Evolutionary conservation across 2,113 vertebrate species (phyloP).

Genomic region (Panthera tigris): DNA sequence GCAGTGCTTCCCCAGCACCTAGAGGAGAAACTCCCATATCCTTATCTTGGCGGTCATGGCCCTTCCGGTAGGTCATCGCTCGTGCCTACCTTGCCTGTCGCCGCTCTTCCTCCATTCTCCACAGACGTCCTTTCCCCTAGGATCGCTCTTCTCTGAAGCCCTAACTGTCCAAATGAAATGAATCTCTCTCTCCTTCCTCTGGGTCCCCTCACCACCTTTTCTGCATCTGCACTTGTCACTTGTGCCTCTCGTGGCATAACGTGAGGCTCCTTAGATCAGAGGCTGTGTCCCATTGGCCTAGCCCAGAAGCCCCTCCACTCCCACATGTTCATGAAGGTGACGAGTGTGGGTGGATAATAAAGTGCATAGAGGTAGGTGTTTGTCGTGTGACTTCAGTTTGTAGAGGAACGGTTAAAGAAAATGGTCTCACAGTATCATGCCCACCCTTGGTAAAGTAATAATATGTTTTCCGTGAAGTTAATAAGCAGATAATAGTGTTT

Average conservation of each 20-base stretch:
- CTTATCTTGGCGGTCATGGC: neutral
- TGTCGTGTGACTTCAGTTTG: neutral
- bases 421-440: neutral
- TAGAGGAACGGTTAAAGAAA: slow-evolving; percentile 8
- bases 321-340: neutral
- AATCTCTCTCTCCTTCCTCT: neutral
- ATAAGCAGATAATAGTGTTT: slow-evolving; percentile 34
- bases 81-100: neutral
- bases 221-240: neutral
- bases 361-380: neutral
- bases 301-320: neutral
- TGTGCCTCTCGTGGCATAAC: neutral
- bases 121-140: neutral
- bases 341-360: neutral
- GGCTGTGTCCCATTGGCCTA: neutral
- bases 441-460: neutral
- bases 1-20: neutral
- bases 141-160: neutral
- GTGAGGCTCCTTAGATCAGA: neutral
- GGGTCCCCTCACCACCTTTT: neutral
- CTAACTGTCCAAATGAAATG: neutral
- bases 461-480: slow-evolving; percentile 28
- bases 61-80: neutral
- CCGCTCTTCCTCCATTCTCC: neutral
- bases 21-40: neutral